Base-by-base conservation (phyloP, 2,888 invertebrate species). In the Netelia fuscicornis region DNA sequence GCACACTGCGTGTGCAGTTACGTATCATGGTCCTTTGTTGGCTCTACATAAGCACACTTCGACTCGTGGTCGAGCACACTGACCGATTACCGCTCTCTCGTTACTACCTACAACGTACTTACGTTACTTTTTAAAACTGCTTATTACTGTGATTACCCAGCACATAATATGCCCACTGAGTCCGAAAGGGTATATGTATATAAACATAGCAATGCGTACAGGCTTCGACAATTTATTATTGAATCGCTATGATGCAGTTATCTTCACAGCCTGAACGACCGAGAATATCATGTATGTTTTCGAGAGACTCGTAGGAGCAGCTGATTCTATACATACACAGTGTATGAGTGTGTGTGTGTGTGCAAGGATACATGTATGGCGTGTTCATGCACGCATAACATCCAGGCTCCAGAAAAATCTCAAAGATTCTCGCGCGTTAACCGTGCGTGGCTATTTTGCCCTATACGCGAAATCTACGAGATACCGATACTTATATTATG, bases 41-140 rank as follows among this genome's bases (percentile, higher is more conserved):
- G 30, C 30, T 56, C 11, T 25, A 62, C 62, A 60, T 58, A 62
- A 44, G 77, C 56, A 9, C 42, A 72, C 56, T 58, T 67, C 2
- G 30, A 20, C 56, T 77, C 52, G 60, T 65, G 65, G 76, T 83
- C 83, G 72, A 48, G 62, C 86, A 86, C 88, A 89, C 89, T 89
- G 88, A 56, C 86, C 91, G 91, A 91, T 92, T 92, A 92, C 90
- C 83, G 89, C 90, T 90, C 89, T 91, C 91, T 92, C 90, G 91
- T 91, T 92, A 92, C 92, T 92, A 92, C 92, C 92, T 92, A 92
- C 92, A 91, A 91, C 91, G 89, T 90, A 91, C 92, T 91, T 91
- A 91, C 87, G 90, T 91, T 91, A 90, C 91, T 92, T 92, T 72
- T 92, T 91, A 92, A 91, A 92, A 92, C 92, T 89, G 92, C 91